These are phyloP conservation scores for Drosophila mimetica DNA, from an alignment of 2,888 invertebrate species.

Conservation along the genomic window DNA sequence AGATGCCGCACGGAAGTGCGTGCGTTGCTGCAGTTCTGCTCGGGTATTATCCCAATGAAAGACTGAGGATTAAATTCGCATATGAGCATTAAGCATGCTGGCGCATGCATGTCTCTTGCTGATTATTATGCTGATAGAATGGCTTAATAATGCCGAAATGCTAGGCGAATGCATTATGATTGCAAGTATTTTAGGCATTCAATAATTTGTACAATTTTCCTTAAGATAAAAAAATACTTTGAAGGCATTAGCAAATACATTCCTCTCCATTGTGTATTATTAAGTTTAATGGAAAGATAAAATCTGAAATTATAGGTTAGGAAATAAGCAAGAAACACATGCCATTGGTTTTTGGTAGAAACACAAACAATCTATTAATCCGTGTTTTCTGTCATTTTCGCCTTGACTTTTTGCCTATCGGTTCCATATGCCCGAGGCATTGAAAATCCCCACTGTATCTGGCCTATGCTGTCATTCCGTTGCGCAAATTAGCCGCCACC, in stretches of 20 bases:
- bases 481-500: constrained; percentile 70
- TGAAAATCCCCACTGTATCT: constrained; percentile 50
- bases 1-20: constrained; percentile 53
- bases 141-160: not conserved
- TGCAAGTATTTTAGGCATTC: not conserved
- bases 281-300: no score
- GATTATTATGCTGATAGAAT: constrained; percentile 5
- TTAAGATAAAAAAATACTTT: no score
- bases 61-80: constrained; percentile 12
- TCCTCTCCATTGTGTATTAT: no score
- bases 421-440: constrained; percentile 1
- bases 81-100: constrained; percentile 5
- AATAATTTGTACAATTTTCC: not conserved
- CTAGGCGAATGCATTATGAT: not conserved
- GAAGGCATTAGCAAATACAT: no score
- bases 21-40: constrained; percentile 32
- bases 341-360: no score
- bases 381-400: constrained; percentile 14
- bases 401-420: constrained; percentile 6
- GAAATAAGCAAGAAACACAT: no score
- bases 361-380: constrained; percentile 12
- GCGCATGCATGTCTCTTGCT: constrained; percentile 7
- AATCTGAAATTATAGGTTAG: no score
- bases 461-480: constrained; percentile 43
- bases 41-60: constrained; percentile 22